Base-by-base conservation (phyloP, 2,113 vertebrate genomes). In the Anolis carolinensis region DNA sequence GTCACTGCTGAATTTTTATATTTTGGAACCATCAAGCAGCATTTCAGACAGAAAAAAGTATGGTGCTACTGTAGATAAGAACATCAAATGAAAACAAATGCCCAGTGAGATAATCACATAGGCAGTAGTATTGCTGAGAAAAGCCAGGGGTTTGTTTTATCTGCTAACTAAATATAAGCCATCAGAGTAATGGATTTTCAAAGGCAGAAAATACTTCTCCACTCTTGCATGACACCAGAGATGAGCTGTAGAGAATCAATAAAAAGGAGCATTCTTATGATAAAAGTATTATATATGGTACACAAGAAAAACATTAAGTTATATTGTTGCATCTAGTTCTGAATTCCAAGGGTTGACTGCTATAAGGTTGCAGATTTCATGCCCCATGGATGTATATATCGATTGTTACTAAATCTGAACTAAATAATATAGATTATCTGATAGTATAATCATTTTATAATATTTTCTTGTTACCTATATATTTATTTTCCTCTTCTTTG, bases 1-100 rank as follows among this genome's bases (percentile, higher is more conserved):
- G 70, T 79, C 78, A 34, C 72, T 78, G 84, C 36, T 86, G 30
- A 71, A 0, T 79, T 65, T 52, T 3, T 68, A 4, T 50, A 11
- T 78, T 59, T 48, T 73, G 32, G 74, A 89, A 88, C 62, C 14
- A 48, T 25, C 79, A 81, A 68, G 39, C 50, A 81, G 23, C 16
- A 30, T n/a, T 81, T 67, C 27, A 21, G 25, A 27, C 27, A 50
- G 39, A n/a, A 14, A 67, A 81, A 81, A 25, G 30, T 81, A 68
- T 44, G 27, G 36, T 44, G 62, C 13, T 81, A 48, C 62, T 25
- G 18, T n/a, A 81, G 36, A 67, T 81, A 81, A 81, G 36, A 67
- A 81, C 30, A 68, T 81, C n/a, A 68, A n/a, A 30, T 81, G 62
- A 44, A 44, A 78, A 67, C 36, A 68, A 68, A 68, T 48, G 10